phyloP scores from a whole-genome alignment of 2,888 invertebrate species.

The Chrysodeixis includens region DNA sequence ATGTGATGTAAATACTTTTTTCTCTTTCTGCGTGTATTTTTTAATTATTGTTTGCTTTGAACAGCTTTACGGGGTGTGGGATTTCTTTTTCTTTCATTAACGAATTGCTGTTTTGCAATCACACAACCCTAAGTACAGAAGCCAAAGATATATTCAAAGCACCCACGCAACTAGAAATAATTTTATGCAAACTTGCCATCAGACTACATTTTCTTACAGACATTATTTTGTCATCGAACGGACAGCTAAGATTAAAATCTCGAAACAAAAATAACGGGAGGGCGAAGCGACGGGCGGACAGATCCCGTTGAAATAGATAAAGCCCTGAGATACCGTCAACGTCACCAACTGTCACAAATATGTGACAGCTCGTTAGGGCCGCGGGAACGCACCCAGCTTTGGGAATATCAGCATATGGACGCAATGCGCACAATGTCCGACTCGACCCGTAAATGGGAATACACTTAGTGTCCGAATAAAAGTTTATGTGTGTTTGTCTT shows the following conservation, averaged over 20 bases:
- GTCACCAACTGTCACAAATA: constrained; percentile 61
- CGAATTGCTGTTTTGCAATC: neutral
- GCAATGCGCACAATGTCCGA: constrained; percentile 26
- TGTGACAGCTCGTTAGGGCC: constrained; percentile 74
- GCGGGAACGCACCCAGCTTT: constrained; percentile 49
- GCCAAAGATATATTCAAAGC: neutral
- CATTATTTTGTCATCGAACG: constrained; percentile 43
- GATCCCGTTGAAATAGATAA: constrained; percentile 66
- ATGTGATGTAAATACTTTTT: neutral
- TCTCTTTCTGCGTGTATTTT: neutral
- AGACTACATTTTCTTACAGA: constrained; percentile 30
- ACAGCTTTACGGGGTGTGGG: no score
- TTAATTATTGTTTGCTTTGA: neutral
- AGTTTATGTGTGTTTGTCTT: constrained; percentile 10
- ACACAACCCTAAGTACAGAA: neutral
- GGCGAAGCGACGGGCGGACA: constrained; percentile 41
- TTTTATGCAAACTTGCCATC: constrained; percentile 17
- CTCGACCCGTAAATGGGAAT: constrained; percentile 20
- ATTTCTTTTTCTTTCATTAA: no score
- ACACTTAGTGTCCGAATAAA: constrained; percentile 27
- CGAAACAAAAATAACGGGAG: constrained; percentile 65
- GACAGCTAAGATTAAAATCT: constrained; percentile 69
- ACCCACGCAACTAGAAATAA: constrained; percentile 11
- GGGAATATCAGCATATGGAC: constrained; percentile 60
- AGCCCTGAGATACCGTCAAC: constrained; percentile 61